Base-by-base conservation (phyloP, 2,888 invertebrate genomes). In the Dorcus hopei region DNA sequence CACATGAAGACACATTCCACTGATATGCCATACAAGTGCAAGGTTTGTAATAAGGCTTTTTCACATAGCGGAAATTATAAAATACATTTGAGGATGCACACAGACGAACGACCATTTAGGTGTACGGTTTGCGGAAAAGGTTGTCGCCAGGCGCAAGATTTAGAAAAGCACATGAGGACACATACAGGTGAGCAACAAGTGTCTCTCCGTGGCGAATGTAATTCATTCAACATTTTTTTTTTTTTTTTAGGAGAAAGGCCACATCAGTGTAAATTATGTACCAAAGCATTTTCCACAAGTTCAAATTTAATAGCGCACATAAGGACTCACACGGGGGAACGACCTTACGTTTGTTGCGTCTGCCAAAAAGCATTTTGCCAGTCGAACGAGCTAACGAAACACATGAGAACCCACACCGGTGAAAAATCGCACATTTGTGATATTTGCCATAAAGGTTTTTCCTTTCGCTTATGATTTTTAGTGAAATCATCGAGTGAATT, bases 281-380 rank as follows among this genome's bases (percentile, higher is more conserved):
- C 75, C 9, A 78, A 77, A 66, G 78, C 77, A 3, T 81, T 81
- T 65, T 79, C 79, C 3, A 80, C 80, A n/a, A 77, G 79, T 60
- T 80, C 80, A 5, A 80, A 80, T 69, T 65, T 80, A 40, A 77
- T 78, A 52, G 80, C 80, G 2, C 81, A 81, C 63, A 75, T 78
- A 41, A 68, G 80, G 41, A 80, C 77, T 7, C 80, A 81, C 58
- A 78, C 79, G 1, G 80, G 80, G 2, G 80, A 80, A 68, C 72
- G 77, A 50, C 79, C 79, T 3, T 79, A 80, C 65, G 77, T 78
- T 4, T 79, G 79, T 59, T 77, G 76, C 53, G 75, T 79, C 11
- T 80, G 80, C 58, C 77, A 78, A 53, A 80, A 79, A 64, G 78
- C 78, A 1, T 80, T 80, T 65, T 79, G 79, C 62, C 79, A 79